phyloP scores from a whole-genome alignment of 2,888 invertebrate species.

The Autographa pulchrina region DNA sequence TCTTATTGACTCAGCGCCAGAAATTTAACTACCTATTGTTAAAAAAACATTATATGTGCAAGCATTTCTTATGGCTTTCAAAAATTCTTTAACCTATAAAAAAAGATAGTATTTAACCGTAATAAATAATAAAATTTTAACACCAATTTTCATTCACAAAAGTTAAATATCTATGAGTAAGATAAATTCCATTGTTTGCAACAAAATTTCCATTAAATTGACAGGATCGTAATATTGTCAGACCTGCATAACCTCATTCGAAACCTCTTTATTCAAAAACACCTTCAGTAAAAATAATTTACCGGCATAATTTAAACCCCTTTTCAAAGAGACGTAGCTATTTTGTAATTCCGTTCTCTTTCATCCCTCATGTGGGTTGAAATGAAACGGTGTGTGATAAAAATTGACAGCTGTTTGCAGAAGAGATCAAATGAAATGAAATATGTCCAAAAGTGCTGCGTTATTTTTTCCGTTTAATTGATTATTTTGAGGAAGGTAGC shows the following conservation, averaged over 20 bases:
- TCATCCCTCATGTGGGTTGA: slow-evolving; percentile 18
- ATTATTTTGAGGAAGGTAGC: neutral
- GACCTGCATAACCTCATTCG: neutral
- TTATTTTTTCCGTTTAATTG: neutral
- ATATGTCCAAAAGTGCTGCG: slow-evolving; percentile 10
- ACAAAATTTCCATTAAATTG: no score
- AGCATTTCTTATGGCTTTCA: no score
- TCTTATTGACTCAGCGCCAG: slow-evolving; percentile 15
- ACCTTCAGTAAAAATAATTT: slow-evolving; percentile 33
- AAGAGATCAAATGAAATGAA: slow-evolving; percentile 32
- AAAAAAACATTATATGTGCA: no score
- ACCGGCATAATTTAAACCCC: slow-evolving; percentile 22
- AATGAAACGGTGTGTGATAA: slow-evolving; percentile 47
- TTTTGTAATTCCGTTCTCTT: slow-evolving; percentile 34
- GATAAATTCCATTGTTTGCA: no score
- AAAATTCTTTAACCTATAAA: no score
- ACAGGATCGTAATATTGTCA: no score
- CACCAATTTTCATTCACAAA: no score
- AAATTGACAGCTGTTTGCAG: slow-evolving; percentile 40
- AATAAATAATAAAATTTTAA: no score
- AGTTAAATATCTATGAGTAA: no score
- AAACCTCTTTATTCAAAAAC: slow-evolving; percentile 15
- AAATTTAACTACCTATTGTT: slow-evolving; percentile 13
- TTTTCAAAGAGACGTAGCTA: slow-evolving; percentile 38
- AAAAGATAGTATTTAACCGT: no score